Percentiles rank a stretch among this genome's conserved stretches.
phyloP scores from a whole-genome alignment of 2,113 vertebrate genomes.

The Thryonomys swinderianus region DNA sequence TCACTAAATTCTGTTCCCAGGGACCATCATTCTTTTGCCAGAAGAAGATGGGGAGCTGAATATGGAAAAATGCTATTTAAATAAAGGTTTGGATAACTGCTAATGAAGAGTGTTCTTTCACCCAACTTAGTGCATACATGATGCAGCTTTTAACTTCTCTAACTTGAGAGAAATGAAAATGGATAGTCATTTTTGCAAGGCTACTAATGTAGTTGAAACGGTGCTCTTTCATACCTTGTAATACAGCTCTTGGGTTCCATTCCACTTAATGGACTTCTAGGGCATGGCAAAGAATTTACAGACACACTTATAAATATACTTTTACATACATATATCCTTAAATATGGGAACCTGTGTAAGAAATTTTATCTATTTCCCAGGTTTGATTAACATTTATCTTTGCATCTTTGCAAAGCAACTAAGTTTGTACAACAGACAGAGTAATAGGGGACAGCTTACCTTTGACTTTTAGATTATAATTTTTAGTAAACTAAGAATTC shows the following conservation, averaged over 20 bases:
- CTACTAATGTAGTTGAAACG: slow-evolving; percentile 47
- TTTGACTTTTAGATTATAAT: neutral
- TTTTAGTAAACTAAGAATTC: neutral
- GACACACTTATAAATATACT: neutral
- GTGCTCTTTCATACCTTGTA: slow-evolving; percentile 7
- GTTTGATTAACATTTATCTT: neutral
- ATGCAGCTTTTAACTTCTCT: slow-evolving; percentile 38
- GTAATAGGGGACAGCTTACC: neutral
- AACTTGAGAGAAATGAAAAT: slow-evolving; percentile 50
- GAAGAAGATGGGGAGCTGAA: slow-evolving; percentile 49
- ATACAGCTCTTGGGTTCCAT: slow-evolving; percentile 24
- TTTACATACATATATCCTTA: neutral
- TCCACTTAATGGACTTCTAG: slow-evolving; percentile 1
- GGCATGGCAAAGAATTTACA: neutral
- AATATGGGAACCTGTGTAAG: neutral
- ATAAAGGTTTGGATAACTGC: slow-evolving; percentile 51
- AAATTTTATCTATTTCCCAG: neutral
- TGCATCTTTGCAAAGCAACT: neutral
- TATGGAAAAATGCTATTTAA: slow-evolving; percentile 56
- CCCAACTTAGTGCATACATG: neutral
- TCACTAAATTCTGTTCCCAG: slow-evolving; percentile 73
- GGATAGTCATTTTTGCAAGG: slow-evolving; percentile 59
- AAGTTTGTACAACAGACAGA: neutral
- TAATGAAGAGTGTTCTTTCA: slow-evolving; percentile 1
- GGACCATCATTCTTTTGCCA: slow-evolving; percentile 24